Evolutionary conservation across 2,113 vertebrate species (phyloP).

Genomic region (Sphyrna mokarran): DNA sequence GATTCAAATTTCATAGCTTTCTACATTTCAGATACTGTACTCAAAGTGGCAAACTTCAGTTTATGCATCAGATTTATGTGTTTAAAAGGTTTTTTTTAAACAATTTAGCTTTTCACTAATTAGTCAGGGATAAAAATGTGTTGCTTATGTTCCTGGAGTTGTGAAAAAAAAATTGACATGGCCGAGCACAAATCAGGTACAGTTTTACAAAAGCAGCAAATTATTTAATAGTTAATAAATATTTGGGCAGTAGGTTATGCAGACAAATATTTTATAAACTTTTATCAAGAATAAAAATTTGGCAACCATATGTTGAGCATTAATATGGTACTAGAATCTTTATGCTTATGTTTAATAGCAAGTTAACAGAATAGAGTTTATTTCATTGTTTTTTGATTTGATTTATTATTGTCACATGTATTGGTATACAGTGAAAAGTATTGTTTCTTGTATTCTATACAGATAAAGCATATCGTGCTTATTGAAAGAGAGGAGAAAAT

Average conservation of each 20-base stretch:
- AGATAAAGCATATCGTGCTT: too few relatives aligned
- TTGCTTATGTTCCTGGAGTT: not conserved
- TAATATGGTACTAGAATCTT: not conserved
- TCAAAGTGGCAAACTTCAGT: not conserved
- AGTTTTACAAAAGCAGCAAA: not conserved
- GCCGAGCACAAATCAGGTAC: not conserved
- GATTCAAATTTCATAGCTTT: not conserved
- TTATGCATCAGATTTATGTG: not conserved
- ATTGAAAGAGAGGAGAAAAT: too few relatives aligned
- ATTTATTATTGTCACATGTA: too few relatives aligned
- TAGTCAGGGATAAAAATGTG: not conserved
- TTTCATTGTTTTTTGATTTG: not conserved
- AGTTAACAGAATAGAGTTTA: not conserved
- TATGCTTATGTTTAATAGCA: not conserved
- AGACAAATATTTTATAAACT: not conserved
- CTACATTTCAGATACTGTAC: not conserved
- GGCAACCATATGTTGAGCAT: not conserved
- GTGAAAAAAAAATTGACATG: not conserved
- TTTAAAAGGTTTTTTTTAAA: not conserved
- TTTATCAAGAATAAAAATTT: not conserved
- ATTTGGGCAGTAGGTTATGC: not conserved
- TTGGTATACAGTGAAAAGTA: too few relatives aligned
- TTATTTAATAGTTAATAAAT: not conserved
- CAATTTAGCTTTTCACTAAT: not conserved
- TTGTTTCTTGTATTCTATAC: too few relatives aligned